Evolutionary conservation across 2,113 vertebrate species (phyloP).

Genomic region (Aphyosemion australe): DNA sequence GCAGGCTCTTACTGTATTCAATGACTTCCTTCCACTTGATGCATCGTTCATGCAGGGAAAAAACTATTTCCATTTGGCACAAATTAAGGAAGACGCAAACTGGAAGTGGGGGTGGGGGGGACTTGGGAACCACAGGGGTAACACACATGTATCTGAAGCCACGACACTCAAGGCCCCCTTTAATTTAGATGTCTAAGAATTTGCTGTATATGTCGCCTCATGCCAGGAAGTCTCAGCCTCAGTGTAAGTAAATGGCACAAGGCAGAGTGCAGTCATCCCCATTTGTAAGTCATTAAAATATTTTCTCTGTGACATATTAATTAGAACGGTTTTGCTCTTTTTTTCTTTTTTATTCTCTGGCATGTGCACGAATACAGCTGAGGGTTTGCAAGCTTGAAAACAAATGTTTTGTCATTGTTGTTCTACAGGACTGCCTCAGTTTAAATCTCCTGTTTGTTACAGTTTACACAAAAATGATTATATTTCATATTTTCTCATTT

Average conservation of each 20-base stretch:
- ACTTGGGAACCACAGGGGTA: slow-evolving; percentile 69
- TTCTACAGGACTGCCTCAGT: slow-evolving; percentile 6
- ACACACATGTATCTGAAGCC: slow-evolving; percentile 75
- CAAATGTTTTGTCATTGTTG: slow-evolving; percentile 5
- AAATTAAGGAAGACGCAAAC: slow-evolving; percentile 75
- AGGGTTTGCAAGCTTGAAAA: not conserved
- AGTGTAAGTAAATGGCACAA: slow-evolving; percentile 60
- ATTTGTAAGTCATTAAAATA: slow-evolving; percentile 81
- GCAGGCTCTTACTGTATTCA: slow-evolving; percentile 66
- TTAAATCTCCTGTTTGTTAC: slow-evolving; percentile 18
- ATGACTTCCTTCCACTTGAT: slow-evolving; percentile 71
- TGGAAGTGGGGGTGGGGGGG: slow-evolving; percentile 62
- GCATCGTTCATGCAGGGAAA: slow-evolving; percentile 21
- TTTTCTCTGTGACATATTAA: slow-evolving; percentile 76
- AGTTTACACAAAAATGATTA: too few species aligned
- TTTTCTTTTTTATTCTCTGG: not conserved
- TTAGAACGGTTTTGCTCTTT: slow-evolving; percentile 55
- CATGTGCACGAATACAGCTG: slow-evolving; percentile 11
- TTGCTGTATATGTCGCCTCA: slow-evolving; percentile 70
- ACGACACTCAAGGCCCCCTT: slow-evolving; percentile 64
- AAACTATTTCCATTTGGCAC: slow-evolving; percentile 72
- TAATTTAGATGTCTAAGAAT: slow-evolving; percentile 83
- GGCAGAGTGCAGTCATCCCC: slow-evolving; percentile 62
- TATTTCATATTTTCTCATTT: too few species aligned
- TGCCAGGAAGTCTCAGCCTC: slow-evolving; percentile 77